Conservation (phyloP, 2,113 vertebrate species). For the Chaetorhynchus papuensis region DNA sequence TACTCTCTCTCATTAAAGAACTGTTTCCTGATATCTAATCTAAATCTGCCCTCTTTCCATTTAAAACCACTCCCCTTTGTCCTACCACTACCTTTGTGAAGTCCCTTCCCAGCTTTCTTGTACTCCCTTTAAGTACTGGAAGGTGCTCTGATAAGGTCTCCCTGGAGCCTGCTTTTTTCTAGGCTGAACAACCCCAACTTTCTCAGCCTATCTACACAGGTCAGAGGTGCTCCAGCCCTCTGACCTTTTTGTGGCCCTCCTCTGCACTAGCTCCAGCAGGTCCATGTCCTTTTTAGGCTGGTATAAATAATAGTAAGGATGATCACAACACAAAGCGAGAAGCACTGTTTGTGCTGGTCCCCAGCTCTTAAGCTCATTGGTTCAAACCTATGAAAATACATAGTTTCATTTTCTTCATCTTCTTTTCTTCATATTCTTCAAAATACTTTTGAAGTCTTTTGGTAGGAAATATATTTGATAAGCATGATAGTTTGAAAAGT, state of each 20-base stretch:
- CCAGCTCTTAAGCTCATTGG: neutral
- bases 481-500: neutral
- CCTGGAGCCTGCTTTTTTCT: neutral
- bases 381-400: neutral
- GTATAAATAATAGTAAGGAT: neutral
- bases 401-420: neutral
- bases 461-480: neutral
- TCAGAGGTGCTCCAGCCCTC: neutral
- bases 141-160: neutral
- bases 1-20: fast-evolving
- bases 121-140: neutral
- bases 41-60: neutral
- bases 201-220: neutral
- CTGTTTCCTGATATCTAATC: neutral
- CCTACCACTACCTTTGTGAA: neutral
- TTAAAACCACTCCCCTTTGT: neutral
- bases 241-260: neutral
- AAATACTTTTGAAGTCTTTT: neutral
- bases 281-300: too few relatives aligned
- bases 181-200: neutral
- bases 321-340: neutral
- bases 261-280: neutral
- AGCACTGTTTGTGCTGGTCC: neutral
- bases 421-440: too few relatives aligned
- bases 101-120: neutral